Evolutionary conservation across 2,113 vertebrate species (phyloP), one percentile per base, ranked within the genome.

Genomic region (Proteles cristata): DNA sequence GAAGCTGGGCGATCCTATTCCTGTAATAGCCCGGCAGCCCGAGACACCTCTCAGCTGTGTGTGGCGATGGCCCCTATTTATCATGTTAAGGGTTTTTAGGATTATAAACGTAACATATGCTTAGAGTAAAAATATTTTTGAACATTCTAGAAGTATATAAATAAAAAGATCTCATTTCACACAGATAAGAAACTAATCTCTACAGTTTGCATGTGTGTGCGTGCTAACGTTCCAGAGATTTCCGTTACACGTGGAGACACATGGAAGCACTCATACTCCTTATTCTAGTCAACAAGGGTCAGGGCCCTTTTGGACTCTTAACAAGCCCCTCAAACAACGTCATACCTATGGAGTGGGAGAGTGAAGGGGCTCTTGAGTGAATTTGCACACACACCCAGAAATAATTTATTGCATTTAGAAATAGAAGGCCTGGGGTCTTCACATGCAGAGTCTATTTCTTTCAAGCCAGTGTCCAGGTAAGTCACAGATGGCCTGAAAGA

Each of bases 71-170:
- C 84, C 31, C 11, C 88, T 81, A 21, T 66, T 95, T 74, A 69
- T 31, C 63, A 73, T 19, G 48, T 55, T 86, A 80, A 91, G 45
- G 66, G 53, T 4, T 61, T 94, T 74, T 65, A 19, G 76, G 5
- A 92, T 88, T 81, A 23, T 68, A 77, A 94, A 97, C 89, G 16
- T 50, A 43, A 76, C 19, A 31, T 83, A 15, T 58, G 23, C 45
- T 83, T 58, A 84, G 35, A 33, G 16, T 45, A 15, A 85, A 81
- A 80, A 76, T 43, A n/a, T 21, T 19, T 68, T 55, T 63, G 76
- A 73, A 39, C 17, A 31, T 96, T 93, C 84, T 26, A n/a, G 79
- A 95, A 81, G 17, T 58, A 55, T 53, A 19, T 97, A 65, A 87
- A 82, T 25, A 63, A 79, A 90, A 90, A 79, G 43, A 77, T 68